Base-by-base conservation (phyloP, 2,888 invertebrate genomes). In the Sisyra terminalis region DNA sequence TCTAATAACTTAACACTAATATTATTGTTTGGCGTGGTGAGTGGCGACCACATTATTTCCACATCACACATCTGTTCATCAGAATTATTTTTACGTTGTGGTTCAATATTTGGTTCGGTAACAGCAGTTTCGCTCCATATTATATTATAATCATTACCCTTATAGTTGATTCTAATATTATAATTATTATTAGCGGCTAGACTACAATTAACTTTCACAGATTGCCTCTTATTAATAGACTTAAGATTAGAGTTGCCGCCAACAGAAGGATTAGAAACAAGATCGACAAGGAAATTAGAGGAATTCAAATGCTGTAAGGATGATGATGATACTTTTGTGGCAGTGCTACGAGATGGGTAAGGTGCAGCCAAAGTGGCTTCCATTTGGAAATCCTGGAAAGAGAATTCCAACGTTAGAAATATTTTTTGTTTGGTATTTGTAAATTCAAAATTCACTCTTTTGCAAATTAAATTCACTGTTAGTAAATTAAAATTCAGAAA, bases 211-310 rank as follows among this genome's bases (percentile, higher is more conserved):
- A 65, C 63, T 64, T 74, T 75, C 75, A 75, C 75, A 75, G 75
- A 73, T 74, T 73, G 73, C 74, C 74, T 73, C 69, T 70, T 70
- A 67, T 68, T 67, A 67, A 50, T 51, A 49, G 46, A 47, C 47
- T 52, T 69, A 70, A 73, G 69, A 71, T 70, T 70, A 68, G 70
- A 72, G 71, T 71, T 72, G 71, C 69, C 71, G 67, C 65, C 66
- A 64, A 64, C 66, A 64, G 43, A 35, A 45, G 44, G 39, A 44
- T 46, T 24, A 32, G 40, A 38, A 44, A 41, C 50, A 46, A 47
- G 48, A 45, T 29, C 40, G 35, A 39, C 42, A 38, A 42, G 24
- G 38, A 42, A 32, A 43, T 30, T 7, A 24, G 24, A 24, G 24
- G 24, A 24, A 24, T 24, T 24, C 24, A 24, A 24, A 24, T 24